Conservation (phyloP, 2,888 invertebrate species). For the Drosophila setosimentum region DNA sequence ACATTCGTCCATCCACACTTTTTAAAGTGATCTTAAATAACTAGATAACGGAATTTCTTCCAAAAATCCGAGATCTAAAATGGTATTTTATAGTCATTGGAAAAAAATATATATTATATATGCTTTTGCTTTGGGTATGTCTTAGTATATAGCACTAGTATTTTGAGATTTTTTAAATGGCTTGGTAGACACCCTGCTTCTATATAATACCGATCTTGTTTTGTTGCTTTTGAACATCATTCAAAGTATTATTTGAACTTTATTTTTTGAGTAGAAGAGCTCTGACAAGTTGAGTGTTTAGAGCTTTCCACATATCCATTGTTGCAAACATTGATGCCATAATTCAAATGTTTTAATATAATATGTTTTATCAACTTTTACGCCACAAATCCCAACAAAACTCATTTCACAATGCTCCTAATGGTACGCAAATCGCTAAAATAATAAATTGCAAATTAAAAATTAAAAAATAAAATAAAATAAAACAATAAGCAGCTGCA, state of each 20-base stretch:
- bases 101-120: neutral
- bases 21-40: neutral
- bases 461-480: slow-evolving; percentile 26
- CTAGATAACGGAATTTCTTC: neutral
- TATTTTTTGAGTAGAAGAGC: slow-evolving; percentile 1
- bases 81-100: slow-evolving; percentile 3
- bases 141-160: neutral
- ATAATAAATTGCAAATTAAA: slow-evolving; percentile 6
- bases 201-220: neutral
- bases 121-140: neutral
- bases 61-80: neutral
- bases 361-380: slow-evolving; percentile 62
- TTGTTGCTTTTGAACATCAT: neutral
- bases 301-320: slow-evolving; percentile 42
- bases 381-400: slow-evolving; percentile 65
- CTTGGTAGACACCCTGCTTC: neutral
- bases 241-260: neutral
- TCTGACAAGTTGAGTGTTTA: slow-evolving; percentile 38
- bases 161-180: neutral
- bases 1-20: neutral
- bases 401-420: slow-evolving; percentile 53
- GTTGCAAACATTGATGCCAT: slow-evolving; percentile 22
- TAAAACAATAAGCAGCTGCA: slow-evolving; percentile 80
- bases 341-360: slow-evolving; percentile 55
- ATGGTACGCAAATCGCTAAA: slow-evolving; percentile 50